phyloP scores from a whole-genome alignment of 2,888 invertebrate genomes.

The Petrolisthes cinctipes region DNA sequence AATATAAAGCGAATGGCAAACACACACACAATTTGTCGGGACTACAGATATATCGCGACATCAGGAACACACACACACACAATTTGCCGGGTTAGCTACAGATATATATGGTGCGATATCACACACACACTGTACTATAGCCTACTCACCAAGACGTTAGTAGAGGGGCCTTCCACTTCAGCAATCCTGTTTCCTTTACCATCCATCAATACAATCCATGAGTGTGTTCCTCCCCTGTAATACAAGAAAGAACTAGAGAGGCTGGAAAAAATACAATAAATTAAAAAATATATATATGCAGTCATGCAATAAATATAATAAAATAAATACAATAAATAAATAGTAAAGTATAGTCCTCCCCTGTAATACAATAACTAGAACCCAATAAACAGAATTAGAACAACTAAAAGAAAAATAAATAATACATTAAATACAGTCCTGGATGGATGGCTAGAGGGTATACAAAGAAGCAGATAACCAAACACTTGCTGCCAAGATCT shows the following conservation, averaged over 20 bases:
- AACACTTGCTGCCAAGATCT: too few relatives aligned
- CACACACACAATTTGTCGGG: neutral
- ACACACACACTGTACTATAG: neutral
- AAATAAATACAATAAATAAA: neutral
- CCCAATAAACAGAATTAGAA: neutral
- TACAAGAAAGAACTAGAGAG: neutral
- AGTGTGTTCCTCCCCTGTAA: slow-evolving; percentile 59
- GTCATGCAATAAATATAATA: neutral
- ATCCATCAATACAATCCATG: slow-evolving; percentile 54
- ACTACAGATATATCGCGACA: too few relatives aligned
- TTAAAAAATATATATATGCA: neutral
- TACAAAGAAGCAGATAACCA: too few relatives aligned
- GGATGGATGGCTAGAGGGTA: too few relatives aligned
- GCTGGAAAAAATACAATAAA: neutral
- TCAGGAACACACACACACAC: neutral
- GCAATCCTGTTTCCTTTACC: slow-evolving; percentile 50
- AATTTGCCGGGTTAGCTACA: neutral
- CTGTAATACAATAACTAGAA: neutral
- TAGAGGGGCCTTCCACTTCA: slow-evolving; percentile 50
- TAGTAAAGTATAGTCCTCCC: neutral
- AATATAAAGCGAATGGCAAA: neutral
- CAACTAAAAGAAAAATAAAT: too few relatives aligned
- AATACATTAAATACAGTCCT: too few relatives aligned
- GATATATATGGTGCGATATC: too few relatives aligned
- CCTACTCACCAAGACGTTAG: slow-evolving; percentile 60